Conservation (phyloP, 2,888 invertebrate genomes). For the Protodeltote pygarga region DNA sequence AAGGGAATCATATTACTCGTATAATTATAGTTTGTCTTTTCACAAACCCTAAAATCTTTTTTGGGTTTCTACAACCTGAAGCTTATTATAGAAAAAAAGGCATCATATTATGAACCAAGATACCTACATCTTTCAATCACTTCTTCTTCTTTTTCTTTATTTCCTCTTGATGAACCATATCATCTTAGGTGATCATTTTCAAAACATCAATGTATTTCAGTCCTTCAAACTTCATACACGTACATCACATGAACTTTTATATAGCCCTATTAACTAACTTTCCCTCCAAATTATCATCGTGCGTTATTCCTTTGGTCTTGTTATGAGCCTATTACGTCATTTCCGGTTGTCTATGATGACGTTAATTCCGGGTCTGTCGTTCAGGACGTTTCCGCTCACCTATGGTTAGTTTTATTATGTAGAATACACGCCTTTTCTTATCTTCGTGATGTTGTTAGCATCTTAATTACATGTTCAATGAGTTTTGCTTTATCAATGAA, state of each 20-base stretch:
- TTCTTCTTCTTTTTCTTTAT: no score
- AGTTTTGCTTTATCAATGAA: not conserved
- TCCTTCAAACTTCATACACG: no score
- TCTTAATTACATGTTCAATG: not conserved
- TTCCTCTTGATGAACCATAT: no score
- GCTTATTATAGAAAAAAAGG: no score
- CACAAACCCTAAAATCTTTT: no score
- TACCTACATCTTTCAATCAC: no score
- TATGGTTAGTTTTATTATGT: slow-evolving; percentile 4
- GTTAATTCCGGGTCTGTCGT: slow-evolving; percentile 24
- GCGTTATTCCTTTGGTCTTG: slow-evolving; percentile 23
- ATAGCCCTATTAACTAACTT: slow-evolving; percentile 39
- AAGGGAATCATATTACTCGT: no score
- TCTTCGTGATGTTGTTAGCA: slow-evolving; percentile 7
- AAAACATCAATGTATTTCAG: slow-evolving; percentile 21
- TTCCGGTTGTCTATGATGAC: slow-evolving; percentile 35
- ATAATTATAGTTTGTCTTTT: no score
- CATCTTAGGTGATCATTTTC: slow-evolving; percentile 9
- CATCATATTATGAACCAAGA: no score
- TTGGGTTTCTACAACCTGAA: no score
- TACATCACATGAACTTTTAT: slow-evolving; percentile 12
- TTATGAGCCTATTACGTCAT: slow-evolving; percentile 47
- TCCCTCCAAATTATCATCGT: slow-evolving; percentile 52
- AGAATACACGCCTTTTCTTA: not conserved
- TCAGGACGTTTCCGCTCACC: slow-evolving; percentile 17